Evolutionary conservation across 2,797 vertebrate genomes (phyloP), one percentile per base, ranked within the genome.

Genomic region (Spinus pinus): DNA sequence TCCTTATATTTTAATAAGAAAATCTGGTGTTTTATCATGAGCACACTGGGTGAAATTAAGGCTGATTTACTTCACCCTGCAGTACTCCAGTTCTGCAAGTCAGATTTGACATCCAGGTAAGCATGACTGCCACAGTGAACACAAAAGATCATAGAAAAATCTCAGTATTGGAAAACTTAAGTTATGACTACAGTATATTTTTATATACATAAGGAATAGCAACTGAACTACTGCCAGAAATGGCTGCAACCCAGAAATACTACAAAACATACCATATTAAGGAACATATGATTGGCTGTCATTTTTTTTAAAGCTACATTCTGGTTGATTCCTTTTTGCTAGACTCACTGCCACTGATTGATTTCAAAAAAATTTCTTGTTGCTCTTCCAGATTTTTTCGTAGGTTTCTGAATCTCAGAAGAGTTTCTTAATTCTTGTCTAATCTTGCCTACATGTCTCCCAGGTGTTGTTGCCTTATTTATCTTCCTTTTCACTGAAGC

Each of bases 401-500:
- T 35, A 81, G 39, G 28, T 91, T 94, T 91, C 84, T 90, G 82
- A 87, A 75, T 94, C 84, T 94, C 69, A 88, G 65, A 96, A 93
- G 71, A 95, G 62, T 82, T 74, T 93, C 78, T 96, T 95, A 95
- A 95, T 93, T 96, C 73, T 90, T 50, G 13, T 57, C 73, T 96
- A 92, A 86, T 95, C 90, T 92, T 91, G 64, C 65, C 49, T 80
- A 46, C n/a, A 11, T 49, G 78, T 93, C 94, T 97, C 61, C 14
- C 70, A 97, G 95, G 47, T 95, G 72, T 58, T 89, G 49, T 42
- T 86, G 49, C 10, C 71, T 96, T 96, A 93, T 97, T 97, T 96
- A 88, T 96, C 95, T 97, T 96, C 84, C 85, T 96, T 97, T 93
- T 94, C 91, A 69, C 77, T 94, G 64, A 87, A 95, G 71, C 72